A percentile compares a stretch with the other conserved stretches of the same genome.
Evolutionary conservation across 2,888 invertebrate genomes (phyloP).

Genomic region (Rotaria sp.): DNA sequence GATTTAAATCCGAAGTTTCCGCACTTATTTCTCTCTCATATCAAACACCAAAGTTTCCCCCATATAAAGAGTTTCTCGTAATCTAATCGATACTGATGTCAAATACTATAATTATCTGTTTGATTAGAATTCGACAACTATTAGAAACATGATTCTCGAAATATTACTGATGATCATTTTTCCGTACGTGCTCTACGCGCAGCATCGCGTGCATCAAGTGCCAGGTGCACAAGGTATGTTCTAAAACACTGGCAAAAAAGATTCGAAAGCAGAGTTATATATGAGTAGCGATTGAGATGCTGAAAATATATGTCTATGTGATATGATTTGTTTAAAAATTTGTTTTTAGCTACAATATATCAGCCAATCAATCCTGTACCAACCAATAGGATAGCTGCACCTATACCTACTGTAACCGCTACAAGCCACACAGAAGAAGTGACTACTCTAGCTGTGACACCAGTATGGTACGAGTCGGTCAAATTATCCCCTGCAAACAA

Average conservation of each 20-base stretch:
- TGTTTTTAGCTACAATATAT: neutral
- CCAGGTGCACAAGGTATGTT: neutral
- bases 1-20: no score
- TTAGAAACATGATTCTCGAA: neutral
- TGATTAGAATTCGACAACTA: neutral
- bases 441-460: no score
- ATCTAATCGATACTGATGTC: neutral
- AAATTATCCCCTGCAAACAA: no score
- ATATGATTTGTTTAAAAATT: neutral
- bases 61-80: neutral
- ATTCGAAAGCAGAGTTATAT: no score
- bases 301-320: no score
- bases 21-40: no score
- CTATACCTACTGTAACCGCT: no score
- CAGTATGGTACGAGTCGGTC: no score
- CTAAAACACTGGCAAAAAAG: neutral
- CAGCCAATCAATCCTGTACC: neutral
- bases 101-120: neutral
- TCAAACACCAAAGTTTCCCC: no score
- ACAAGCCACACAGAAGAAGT: no score
- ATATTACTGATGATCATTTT: neutral
- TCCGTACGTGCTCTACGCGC: neutral
- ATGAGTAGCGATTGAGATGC: no score
- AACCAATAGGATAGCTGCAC: no score
- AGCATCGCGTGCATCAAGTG: neutral